Evolutionary conservation across 2,113 vertebrate genomes (phyloP).

Genomic region (Montifringilla adamsi): DNA sequence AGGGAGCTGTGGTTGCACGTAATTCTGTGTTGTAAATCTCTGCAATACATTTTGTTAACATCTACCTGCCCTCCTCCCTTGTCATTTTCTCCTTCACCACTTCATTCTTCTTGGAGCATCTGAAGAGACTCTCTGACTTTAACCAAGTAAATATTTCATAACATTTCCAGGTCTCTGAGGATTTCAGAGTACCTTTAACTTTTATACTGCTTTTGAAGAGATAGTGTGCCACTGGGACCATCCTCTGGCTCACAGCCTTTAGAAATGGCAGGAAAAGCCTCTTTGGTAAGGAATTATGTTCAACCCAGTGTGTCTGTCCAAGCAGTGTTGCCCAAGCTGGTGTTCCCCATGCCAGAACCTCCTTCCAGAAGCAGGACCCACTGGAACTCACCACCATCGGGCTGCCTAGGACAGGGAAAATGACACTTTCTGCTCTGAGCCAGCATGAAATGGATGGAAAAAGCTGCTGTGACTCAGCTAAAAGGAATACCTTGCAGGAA

Average conservation of each 20-base stretch:
- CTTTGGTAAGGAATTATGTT: not conserved
- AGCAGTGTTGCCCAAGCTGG: accelerated
- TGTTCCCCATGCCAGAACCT: not conserved
- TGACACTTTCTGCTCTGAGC: not conserved
- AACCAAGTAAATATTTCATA: not conserved
- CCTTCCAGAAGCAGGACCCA: not conserved
- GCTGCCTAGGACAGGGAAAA: not conserved
- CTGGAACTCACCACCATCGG: not conserved
- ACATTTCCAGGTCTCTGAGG: not conserved
- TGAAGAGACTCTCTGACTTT: not conserved
- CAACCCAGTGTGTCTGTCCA: not conserved
- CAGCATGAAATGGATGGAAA: not conserved
- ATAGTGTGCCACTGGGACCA: accelerated
- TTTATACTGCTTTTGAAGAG: not conserved
- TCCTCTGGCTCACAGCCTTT: not conserved
- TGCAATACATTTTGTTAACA: not conserved
- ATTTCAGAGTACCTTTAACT: not conserved
- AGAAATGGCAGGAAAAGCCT: not conserved
- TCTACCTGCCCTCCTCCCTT: not conserved
- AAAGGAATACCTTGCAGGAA: not conserved
- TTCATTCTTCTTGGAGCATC: not conserved
- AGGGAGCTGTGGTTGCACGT: not conserved
- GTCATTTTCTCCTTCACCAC: not conserved
- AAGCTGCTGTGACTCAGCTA: not conserved
- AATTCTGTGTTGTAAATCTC: not conserved